Conservation (phyloP, 2,113 vertebrate genomes). For the Merops nubicus region DNA sequence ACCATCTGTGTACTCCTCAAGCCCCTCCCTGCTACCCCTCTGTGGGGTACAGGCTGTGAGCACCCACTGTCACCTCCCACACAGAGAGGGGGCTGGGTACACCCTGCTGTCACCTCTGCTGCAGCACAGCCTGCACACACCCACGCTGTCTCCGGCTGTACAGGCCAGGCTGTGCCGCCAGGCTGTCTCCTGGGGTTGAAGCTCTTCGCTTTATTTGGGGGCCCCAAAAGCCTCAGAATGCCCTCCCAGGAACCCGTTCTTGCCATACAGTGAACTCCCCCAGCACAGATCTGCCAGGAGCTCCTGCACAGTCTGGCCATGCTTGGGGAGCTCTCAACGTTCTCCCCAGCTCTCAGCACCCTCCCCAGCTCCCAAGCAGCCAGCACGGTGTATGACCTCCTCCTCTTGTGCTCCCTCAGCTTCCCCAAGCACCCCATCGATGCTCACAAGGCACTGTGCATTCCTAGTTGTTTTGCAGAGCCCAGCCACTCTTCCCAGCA, state of each 20-base stretch:
- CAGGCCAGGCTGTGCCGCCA: neutral
- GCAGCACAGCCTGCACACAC: neutral
- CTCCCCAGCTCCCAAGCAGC: neutral
- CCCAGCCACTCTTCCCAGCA: neutral
- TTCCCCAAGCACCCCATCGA: neutral
- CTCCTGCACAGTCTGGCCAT: neutral
- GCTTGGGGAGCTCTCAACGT: fast-evolving
- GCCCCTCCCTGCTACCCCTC: fast-evolving
- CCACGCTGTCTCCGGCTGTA: neutral
- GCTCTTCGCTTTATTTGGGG: neutral
- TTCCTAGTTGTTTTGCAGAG: neutral
- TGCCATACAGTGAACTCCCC: neutral
- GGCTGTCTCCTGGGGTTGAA: fast-evolving
- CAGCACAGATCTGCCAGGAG: neutral
- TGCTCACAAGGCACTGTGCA: neutral
- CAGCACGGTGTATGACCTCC: fast-evolving
- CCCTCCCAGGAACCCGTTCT: neutral
- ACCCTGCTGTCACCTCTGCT: neutral
- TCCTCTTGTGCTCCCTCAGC: neutral
- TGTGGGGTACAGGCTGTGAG: neutral
- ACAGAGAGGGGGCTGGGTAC: fast-evolving
- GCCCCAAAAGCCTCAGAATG: neutral
- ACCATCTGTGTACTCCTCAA: fast-evolving
- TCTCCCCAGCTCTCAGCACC: neutral
- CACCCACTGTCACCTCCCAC: neutral